These are phyloP conservation scores for Phyllotreta striolata DNA, from an alignment of 2,888 invertebrate genomes.

Conservation along the genomic window DNA sequence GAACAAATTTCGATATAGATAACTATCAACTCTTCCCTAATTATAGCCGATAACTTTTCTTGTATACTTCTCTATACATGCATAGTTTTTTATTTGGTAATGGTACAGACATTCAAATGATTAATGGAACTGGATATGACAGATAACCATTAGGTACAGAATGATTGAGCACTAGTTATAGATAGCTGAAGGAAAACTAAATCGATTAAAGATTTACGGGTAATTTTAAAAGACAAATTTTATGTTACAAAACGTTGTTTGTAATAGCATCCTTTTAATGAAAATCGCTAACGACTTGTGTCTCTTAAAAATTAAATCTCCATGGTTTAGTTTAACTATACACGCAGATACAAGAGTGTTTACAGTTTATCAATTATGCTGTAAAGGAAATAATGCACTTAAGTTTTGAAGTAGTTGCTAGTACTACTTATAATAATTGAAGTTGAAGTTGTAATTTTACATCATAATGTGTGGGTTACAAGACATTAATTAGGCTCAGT, in stretches of 20 bases:
- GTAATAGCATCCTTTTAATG: not conserved
- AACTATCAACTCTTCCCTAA: constrained; percentile 9
- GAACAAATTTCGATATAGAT: not conserved
- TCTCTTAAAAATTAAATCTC: not conserved
- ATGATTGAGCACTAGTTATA: constrained; percentile 19
- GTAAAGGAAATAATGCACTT: too few relatives aligned
- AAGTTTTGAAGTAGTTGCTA: too few relatives aligned
- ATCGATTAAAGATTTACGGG: constrained; percentile 14
- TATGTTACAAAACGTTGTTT: not conserved
- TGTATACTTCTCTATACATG: constrained; percentile 3
- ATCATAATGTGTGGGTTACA: too few relatives aligned
- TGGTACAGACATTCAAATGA: constrained; percentile 25
- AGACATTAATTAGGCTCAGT: too few relatives aligned
- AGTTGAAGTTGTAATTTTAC: too few relatives aligned
- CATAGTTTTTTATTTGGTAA: constrained; percentile 15
- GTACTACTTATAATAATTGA: too few relatives aligned
- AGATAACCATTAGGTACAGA: constrained; percentile 26
- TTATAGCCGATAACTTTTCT: constrained; percentile 8
- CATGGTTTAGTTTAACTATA: too few relatives aligned
- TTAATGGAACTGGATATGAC: constrained; percentile 25
- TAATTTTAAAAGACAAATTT: constrained; percentile 12
- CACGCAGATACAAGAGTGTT: too few relatives aligned
- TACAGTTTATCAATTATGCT: too few relatives aligned
- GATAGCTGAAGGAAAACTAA: constrained; percentile 7
- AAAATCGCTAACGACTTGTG: constrained; percentile 1